Conservation (phyloP, 2,888 invertebrate species). For the Pyrocoelia pectoralis region DNA sequence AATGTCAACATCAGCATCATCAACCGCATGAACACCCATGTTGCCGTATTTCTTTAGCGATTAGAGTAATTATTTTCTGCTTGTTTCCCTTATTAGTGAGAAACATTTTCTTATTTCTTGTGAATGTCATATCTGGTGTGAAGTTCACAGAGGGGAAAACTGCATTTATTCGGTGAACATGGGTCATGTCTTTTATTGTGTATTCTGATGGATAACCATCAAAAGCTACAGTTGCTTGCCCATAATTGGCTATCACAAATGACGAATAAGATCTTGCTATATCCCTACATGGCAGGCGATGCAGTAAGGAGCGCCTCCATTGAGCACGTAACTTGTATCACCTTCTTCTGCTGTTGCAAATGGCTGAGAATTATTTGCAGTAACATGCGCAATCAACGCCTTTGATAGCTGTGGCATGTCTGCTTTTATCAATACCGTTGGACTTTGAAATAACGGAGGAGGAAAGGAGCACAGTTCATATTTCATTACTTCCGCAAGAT, state of each 20-base stretch:
- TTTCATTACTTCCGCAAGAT: constrained; percentile 8
- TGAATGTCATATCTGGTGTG: constrained; percentile 11
- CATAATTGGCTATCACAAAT: constrained; percentile 2
- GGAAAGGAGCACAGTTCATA: constrained; percentile 9
- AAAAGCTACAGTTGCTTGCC: neutral
- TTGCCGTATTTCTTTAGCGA: constrained; percentile 1
- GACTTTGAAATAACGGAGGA: constrained; percentile 10
- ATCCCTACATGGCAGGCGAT: neutral
- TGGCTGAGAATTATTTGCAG: constrained; percentile 8
- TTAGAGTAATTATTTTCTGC: neutral
- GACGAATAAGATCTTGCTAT: neutral
- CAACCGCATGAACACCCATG: constrained; percentile 12
- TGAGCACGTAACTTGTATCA: constrained; percentile 7
- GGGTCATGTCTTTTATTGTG: neutral
- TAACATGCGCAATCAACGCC: constrained; percentile 3
- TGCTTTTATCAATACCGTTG: constrained; percentile 10
- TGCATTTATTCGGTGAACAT: constrained; percentile 2
- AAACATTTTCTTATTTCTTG: constrained; percentile 6
- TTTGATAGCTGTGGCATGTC: constrained; percentile 5
- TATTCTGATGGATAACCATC: constrained; percentile 1
- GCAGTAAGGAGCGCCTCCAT: constrained; percentile 7
- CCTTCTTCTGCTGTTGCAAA: constrained; percentile 11
- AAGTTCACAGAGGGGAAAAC: constrained; percentile 7
- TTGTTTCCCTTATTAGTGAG: constrained; percentile 10
- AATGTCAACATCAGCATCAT: constrained; percentile 11